Evolutionary conservation across 2,113 vertebrate species (phyloP), one percentile per base, ranked within the genome.

Genomic region (Amia ocellicauda): DNA sequence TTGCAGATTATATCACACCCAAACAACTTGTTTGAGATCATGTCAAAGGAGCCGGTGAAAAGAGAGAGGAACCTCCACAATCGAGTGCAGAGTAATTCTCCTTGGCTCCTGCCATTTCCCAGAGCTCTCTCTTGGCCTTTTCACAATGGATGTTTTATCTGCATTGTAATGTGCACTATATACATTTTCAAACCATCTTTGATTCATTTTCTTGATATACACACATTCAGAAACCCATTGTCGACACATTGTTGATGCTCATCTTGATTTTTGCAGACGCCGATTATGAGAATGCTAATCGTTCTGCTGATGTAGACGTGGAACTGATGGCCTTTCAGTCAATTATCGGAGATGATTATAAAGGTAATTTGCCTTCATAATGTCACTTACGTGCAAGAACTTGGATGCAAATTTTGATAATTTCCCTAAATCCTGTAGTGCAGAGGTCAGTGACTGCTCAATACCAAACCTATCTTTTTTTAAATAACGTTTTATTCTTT

Each of bases 301-400:
- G 84, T 51, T 64, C 81, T 3, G 85, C 83, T 27, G 86, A 89
- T 0, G 84, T 88, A 9, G 86, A 85, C 7, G 86, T 89, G 74
- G 83, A 89, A 71, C 86, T 90, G 70, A 87, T 89, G 69, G 87
- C 87, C 59, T 89, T 89, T 68, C 87, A 88, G 79, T 88, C 86
- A 47, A 85, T 88, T 67, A 87, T 88, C 0, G 78, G 77, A 64
- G 83, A 88, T 42, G 85, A 90, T 73, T 88, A 85, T 68, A 88
- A 88, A 89, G 84, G 86, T 90, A 11, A 27, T 29, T 16, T 47
- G 16, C 5, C 45, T n/a, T 47, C 45, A 11, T 47, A 4, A 47
- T 11, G 1, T 36, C 1, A 36, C 31, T 7, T 36, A 36, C 31
- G 5, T 36, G 31, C 31, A 36, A 11, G 11, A 36, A 11, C 31